Conservation (phyloP, 2,888 invertebrate genomes). For the Drosophila diplacantha region DNA sequence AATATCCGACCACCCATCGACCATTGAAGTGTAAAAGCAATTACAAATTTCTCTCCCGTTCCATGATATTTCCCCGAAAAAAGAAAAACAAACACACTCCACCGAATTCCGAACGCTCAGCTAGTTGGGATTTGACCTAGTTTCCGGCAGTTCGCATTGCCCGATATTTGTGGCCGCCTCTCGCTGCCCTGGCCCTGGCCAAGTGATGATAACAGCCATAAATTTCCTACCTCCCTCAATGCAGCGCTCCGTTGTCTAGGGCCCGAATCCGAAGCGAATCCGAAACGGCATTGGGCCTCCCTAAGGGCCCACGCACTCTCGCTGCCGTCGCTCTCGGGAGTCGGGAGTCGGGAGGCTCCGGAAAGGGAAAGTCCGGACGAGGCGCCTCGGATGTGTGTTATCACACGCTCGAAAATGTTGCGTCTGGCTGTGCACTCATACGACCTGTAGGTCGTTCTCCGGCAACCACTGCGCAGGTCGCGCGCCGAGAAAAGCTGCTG, state of each 20-base stretch:
- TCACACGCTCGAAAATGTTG: slow-evolving; percentile 68
- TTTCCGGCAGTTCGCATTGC: slow-evolving; percentile 42
- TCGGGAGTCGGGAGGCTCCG: slow-evolving; percentile 9
- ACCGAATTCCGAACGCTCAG: slow-evolving; percentile 17
- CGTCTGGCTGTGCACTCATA: slow-evolving; percentile 59
- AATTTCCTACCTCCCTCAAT: slow-evolving; percentile 70
- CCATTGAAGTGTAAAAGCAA: slow-evolving; percentile 8
- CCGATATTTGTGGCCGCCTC: slow-evolving; percentile 42
- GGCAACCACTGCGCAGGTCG: slow-evolving; percentile 45
- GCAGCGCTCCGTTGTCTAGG: slow-evolving; percentile 62
- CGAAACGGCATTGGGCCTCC: slow-evolving; percentile 27
- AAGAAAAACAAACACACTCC: background rate
- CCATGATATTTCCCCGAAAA: slow-evolving; percentile 2
- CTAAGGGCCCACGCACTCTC: slow-evolving; percentile 40
- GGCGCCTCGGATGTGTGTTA: slow-evolving; percentile 45
- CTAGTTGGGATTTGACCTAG: slow-evolving; percentile 55
- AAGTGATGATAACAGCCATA: slow-evolving; percentile 58
- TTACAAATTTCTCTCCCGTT: background rate
- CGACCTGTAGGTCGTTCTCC: slow-evolving; percentile 59
- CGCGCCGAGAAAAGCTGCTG: slow-evolving; percentile 40
- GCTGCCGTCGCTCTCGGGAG: slow-evolving; percentile 3
- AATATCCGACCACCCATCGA: background rate
- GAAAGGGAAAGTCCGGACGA: slow-evolving; percentile 50
- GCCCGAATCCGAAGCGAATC: slow-evolving; percentile 26
- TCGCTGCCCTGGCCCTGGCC: slow-evolving; percentile 25